Evolutionary conservation across 1,140 invertebrate genomes (phyloP), one percentile per base, ranked within the genome.

Genomic region (Lordiphosa clarofinis): DNA sequence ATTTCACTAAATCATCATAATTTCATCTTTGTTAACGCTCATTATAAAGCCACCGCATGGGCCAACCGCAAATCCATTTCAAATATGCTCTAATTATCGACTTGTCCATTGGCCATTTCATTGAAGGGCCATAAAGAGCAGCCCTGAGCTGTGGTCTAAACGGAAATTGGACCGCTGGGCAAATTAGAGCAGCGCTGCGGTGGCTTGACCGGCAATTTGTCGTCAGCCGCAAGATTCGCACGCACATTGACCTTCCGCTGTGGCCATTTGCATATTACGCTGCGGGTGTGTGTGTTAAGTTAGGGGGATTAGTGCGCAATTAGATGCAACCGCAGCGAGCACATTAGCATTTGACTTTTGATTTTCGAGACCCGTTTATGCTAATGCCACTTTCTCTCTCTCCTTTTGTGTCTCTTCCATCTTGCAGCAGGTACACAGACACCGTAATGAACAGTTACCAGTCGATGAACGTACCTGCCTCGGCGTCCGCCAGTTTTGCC

Each of bases 401-500:
- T 47, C 21, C 21, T 24, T 24, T 24, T 24, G 21, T 24, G 7
- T 11, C 19, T 28, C 5, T 47, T 47, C 47, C 13, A 19, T 35
- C 40, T 48, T 43, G 24, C 48, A 82, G 78, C 78, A 82, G 78
- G 86, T 89, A 89, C 76, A 87, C 88, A 56, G 88, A 89, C 62
- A 89, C 73, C 52, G 82, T 89, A 47, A 89, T 89, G 88, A 89
- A 89, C 71, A 89, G 87, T 54, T 89, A 89, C 72, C 88, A 88
- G 70, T 89, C 88, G 63, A 89, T 89, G 88, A 88, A 87, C 56
- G 88, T 89, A 68, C 88, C 88, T 64, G 79, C 66, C 24, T 87
- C 86, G 47, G 88, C 88, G 5, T 88, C 88, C 46, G 84, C 84
- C 40, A 88, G 87, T 61, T 95, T 95, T 36, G 95, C 95, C 1